Evolutionary conservation across 2,113 vertebrate genomes (phyloP), one percentile per base, ranked within the genome.

Genomic region (Chionodraco myersi): DNA sequence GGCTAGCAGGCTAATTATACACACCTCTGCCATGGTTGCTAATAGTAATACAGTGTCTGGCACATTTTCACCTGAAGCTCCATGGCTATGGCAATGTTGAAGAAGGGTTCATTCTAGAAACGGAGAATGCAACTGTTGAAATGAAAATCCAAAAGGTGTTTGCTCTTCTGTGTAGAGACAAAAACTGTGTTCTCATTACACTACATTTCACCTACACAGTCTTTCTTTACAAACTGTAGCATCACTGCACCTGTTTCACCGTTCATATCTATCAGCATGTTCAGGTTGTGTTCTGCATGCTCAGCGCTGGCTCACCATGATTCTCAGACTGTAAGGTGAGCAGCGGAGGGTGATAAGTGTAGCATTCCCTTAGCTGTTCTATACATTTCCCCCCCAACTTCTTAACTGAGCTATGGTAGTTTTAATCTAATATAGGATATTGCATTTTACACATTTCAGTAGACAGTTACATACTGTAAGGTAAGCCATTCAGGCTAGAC

Each of bases 1-100:
- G 75, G 80, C 72, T 63, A 76, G 79, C 52, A 8, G 76, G 85
- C 92, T 93, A 93, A 93, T 93, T 90, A 91, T 93, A 94, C n/a
- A 88, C 89, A 14, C 72, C 34, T 68, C 87, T 69, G 70, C 81
- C 34, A 21, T 36, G 88, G 77, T 82, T 84, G 80, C 81, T 87
- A 78, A 76, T 58, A 80, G 83, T 61, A 75, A 69, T 62, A 77
- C 30, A 68, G 66, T 12, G 49, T 62, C 60, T 73, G 65, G 12
- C 77, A 70, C 80, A 77, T 85, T 89, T 82, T 79, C 86, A 90
- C 92, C 83, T 82, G 70, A 54, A 1, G 65, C 53, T 86, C 26
- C 56, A 44, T 13, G 1, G 44, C 60, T 61, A 30, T 3, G 3
- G 30, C 75, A 77, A 76, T 6, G 21, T 41, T 45, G 21, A 72